These are phyloP conservation scores for Drosophila virilis DNA, from an alignment of 1,140 invertebrate genomes.

Conservation along the genomic window DNA sequence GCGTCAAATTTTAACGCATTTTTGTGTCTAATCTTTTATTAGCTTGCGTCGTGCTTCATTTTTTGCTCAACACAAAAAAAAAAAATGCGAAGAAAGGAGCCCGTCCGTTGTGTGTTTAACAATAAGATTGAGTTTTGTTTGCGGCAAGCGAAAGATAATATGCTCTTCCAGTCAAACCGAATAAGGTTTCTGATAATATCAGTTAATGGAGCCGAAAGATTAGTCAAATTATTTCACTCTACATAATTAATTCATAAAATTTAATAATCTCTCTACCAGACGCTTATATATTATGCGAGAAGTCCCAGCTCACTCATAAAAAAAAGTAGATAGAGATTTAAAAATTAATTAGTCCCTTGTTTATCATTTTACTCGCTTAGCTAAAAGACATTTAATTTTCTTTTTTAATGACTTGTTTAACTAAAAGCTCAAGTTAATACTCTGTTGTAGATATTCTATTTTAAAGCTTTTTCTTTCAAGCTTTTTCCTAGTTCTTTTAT, in stretches of 20 bases:
- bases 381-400: no score
- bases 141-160: neutral
- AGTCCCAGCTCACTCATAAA: no score
- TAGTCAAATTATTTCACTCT: neutral
- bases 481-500: no score
- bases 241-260: neutral
- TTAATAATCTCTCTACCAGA: no score
- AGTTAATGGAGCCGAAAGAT: no score
- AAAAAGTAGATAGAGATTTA: no score
- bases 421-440: no score
- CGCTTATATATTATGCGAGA: no score
- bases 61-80: neutral
- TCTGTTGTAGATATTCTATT: neutral
- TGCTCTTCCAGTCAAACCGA: neutral
- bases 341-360: no score
- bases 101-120: neutral
- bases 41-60: conserved; percentile 41
- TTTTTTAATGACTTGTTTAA: no score
- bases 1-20: conserved; percentile 43
- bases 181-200: neutral
- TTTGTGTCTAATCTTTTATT: conserved; percentile 64
- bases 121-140: neutral
- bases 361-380: no score
- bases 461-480: neutral
- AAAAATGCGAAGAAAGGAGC: no score